Percentiles rank a stretch among this genome's conserved stretches.
Evolutionary conservation across 1,140 invertebrate genomes (phyloP).

Genomic region (Linepithema humile): DNA sequence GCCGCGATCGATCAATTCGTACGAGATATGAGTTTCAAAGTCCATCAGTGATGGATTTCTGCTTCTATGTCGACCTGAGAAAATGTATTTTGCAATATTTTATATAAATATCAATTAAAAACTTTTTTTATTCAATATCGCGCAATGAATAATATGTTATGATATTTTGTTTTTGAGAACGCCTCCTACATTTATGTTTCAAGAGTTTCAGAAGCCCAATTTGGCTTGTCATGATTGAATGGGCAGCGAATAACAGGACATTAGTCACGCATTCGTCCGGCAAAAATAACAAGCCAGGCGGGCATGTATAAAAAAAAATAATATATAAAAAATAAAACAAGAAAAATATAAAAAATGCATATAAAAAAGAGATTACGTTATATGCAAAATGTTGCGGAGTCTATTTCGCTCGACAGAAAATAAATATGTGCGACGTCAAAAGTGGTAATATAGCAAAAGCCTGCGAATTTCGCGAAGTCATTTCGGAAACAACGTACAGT

Average conservation of each 20-base stretch:
- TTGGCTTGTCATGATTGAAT: not conserved
- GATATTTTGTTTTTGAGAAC: not conserved
- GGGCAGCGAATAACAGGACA: not conserved
- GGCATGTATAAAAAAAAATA: not conserved
- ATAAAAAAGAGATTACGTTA: not conserved
- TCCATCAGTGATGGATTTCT: not conserved
- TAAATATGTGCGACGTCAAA: not conserved
- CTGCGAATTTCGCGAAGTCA: not conserved
- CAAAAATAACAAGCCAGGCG: not conserved
- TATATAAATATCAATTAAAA: not conserved
- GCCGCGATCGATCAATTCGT: constrained; percentile 4
- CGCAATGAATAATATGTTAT: not conserved
- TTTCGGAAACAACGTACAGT: not conserved
- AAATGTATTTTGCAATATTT: not conserved
- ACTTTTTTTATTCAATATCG: not conserved
- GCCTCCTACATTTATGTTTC: not conserved
- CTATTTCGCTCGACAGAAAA: not conserved
- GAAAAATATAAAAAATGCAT: not conserved
- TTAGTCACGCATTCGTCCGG: not conserved
- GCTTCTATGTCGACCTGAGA: not conserved
- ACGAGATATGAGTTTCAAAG: constrained; percentile 26
- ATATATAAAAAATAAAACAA: not conserved
- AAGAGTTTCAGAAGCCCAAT: not conserved
- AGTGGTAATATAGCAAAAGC: not conserved
- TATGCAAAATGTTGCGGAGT: not conserved